Base-by-base conservation (phyloP, 37 sponge, comb jelly and placozoan species). In the Petrosia ficiformis region DNA sequence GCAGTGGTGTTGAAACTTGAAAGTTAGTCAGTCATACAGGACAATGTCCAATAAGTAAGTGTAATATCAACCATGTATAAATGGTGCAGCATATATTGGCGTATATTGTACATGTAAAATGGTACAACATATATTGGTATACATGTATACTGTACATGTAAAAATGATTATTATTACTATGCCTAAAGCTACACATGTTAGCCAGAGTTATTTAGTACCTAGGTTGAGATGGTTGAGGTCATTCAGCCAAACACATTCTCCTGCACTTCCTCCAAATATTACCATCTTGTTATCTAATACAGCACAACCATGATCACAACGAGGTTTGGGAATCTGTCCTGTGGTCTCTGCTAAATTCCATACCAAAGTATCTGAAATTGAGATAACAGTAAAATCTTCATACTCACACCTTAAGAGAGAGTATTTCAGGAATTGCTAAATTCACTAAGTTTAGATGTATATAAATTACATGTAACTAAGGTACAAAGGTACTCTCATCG, bases 251-350 rank as follows among this genome's bases (percentile, higher is more conserved):
- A 84, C 44, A 0, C 76, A 70, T 6, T 76, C 73, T 26, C 90
- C 80, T 14, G 67, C 85, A 72, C 81, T 89, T 22, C 90, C 90
- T 32, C 44, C 75, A 28, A 64, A 44, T 19, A 89, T 61, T 42
- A 41, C 75, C 80, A 89, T 74, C 33, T 57, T 75, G 10, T 44
- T 42, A 0, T 79, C 81, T 1, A 80, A 67, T 33, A 76, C 73
- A 31, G 63, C 81, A 52, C 75, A 52, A 14, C 44, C 80, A 42
- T 89, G 85, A 70, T 89, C 90, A 89, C 90, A 89, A 54, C 90
- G 84, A 34, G 39, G 31, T 4, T 1, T 22, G 3, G 70, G 70
- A 37, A 33, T 29, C 70, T 33, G 35, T 8, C 26, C 63, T 6
- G 5, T 61, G 31, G 80, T 79, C 10, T 48, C 60, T 24, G 58